Evolutionary conservation across 2,113 vertebrate genomes (phyloP).

Genomic region (Seriola dumerili): DNA sequence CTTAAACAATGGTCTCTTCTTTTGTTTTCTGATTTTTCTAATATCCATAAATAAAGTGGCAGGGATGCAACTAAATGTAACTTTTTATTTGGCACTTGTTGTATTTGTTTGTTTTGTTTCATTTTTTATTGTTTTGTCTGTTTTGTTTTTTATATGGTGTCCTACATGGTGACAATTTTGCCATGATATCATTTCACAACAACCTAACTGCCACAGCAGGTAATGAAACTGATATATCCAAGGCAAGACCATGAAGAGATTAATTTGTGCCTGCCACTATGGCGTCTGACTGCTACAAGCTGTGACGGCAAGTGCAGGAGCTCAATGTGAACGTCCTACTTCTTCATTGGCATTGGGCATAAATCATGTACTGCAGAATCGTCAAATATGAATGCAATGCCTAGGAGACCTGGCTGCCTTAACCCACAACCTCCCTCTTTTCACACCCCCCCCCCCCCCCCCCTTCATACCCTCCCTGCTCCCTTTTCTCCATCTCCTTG

Average conservation of each 20-base stretch:
- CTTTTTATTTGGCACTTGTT: neutral
- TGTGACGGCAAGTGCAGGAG: slow-evolving; percentile 14
- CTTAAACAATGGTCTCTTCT: no score
- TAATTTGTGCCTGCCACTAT: slow-evolving; percentile 3
- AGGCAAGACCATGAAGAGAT: neutral
- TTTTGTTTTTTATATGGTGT: neutral
- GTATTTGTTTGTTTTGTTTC: no score
- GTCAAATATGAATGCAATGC: slow-evolving; percentile 48
- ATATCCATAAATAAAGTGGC: neutral
- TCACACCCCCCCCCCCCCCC: neutral
- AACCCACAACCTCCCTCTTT: slow-evolving; percentile 55
- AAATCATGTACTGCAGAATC: slow-evolving; percentile 36
- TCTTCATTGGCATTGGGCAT: slow-evolving; percentile 9
- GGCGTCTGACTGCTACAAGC: slow-evolving; percentile 13
- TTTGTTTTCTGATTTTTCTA: no score
- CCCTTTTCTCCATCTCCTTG: slow-evolving; percentile 51
- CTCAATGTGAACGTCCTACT: slow-evolving; percentile 14
- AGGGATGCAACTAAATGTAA: neutral
- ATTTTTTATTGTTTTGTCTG: neutral
- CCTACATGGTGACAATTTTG: neutral
- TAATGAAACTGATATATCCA: slow-evolving; percentile 2
- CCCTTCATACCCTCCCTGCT: slow-evolving; percentile 40
- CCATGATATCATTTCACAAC: neutral
- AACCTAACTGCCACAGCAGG: slow-evolving; percentile 3
- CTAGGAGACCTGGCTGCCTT: slow-evolving; percentile 25